Conservation (phyloP, 2,797 vertebrate genomes). For the Helicolenus hilgendorfi region DNA sequence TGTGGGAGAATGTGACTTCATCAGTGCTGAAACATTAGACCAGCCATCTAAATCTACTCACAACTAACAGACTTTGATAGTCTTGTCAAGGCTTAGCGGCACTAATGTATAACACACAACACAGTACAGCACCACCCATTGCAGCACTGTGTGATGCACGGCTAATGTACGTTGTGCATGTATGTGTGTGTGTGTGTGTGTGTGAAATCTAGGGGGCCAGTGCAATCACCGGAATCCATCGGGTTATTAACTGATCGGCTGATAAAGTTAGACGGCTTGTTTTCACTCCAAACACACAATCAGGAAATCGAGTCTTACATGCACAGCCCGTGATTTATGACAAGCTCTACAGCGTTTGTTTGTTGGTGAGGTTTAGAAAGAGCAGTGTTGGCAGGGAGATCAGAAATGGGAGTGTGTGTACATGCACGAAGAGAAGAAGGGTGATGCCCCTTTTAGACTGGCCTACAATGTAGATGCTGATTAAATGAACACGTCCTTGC, state of each 20-base stretch:
- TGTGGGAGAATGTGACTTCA: constrained; percentile 8
- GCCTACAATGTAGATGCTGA: neutral
- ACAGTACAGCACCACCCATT: neutral
- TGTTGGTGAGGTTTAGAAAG: constrained; percentile 59
- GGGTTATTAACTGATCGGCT: constrained; percentile 81
- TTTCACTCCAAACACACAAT: constrained; percentile 81
- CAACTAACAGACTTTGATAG: constrained; percentile 17
- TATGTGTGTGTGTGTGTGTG: neutral
- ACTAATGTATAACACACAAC: constrained; percentile 17
- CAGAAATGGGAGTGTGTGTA: neutral
- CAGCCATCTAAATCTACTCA: constrained; percentile 14
- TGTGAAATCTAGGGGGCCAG: constrained; percentile 25
- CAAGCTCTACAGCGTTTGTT: constrained; percentile 58
- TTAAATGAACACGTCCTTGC: constrained; percentile 10
- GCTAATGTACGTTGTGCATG: constrained; percentile 5
- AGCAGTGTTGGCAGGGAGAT: constrained; percentile 38
- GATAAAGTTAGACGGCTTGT: constrained; percentile 80
- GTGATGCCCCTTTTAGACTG: constrained; percentile 19
- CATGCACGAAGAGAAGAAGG: constrained; percentile 4
- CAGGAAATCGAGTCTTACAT: constrained; percentile 72
- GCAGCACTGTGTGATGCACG: neutral
- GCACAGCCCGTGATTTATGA: constrained; percentile 62
- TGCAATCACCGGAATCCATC: constrained; percentile 62
- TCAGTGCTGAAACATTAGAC: constrained; percentile 43
- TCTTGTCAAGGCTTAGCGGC: constrained; percentile 14